Percentiles rank a stretch among this genome's conserved stretches.
phyloP scores from a whole-genome alignment of 2,888 invertebrate species.

The Lithophane leautieri region DNA sequence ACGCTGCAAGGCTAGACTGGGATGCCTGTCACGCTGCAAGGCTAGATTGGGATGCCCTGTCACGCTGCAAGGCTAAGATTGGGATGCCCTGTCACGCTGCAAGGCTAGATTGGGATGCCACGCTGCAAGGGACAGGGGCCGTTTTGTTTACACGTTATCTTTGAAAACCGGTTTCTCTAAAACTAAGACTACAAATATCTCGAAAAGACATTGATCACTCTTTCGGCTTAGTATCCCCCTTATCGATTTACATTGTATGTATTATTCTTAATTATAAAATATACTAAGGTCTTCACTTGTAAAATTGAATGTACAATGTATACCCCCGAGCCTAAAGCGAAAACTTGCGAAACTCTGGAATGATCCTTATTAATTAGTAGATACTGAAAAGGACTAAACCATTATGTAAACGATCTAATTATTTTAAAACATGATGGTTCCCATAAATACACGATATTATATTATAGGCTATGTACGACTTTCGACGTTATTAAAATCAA shows the following conservation, averaged over 20 bases:
- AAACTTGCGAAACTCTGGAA: neutral
- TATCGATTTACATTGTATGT: slow-evolving; percentile 8
- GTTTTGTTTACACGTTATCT: neutral
- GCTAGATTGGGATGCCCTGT: neutral
- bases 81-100: neutral
- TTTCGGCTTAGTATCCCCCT: slow-evolving; percentile 24
- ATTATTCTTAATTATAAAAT: slow-evolving; percentile 14
- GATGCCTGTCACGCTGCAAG: neutral
- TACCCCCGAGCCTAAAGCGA: neutral
- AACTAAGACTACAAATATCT: neutral
- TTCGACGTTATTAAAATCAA: slow-evolving; percentile 31
- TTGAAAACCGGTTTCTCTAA: neutral
- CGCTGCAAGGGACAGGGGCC: neutral
- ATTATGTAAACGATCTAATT: slow-evolving; percentile 2
- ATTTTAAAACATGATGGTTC: slow-evolving; percentile 4
- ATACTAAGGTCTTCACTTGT: slow-evolving; percentile 21
- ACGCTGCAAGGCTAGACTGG: neutral
- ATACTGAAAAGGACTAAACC: neutral
- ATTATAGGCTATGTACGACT: slow-evolving; percentile 35
- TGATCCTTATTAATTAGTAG: slow-evolving; percentile 6
- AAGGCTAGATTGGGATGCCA: neutral
- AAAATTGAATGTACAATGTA: slow-evolving; percentile 17
- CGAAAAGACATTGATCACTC: neutral
- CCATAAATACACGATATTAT: slow-evolving; percentile 29
- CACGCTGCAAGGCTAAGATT: neutral